Evolutionary conservation across 64 coral and sea anemone genomes (phyloP).

Genomic region (Acropora yongei): DNA sequence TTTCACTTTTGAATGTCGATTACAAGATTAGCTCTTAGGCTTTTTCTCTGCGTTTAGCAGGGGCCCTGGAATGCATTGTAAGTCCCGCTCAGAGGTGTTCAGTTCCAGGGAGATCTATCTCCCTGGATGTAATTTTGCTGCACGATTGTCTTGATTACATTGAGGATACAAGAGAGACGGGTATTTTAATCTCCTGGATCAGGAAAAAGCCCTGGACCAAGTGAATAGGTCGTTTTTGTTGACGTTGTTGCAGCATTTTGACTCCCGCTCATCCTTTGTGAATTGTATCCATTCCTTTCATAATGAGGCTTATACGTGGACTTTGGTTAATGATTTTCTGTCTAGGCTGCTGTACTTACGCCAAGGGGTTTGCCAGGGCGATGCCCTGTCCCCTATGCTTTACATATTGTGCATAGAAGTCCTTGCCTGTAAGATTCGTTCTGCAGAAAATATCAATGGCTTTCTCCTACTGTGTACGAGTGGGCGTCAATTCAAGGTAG

Average conservation of each 20-base stretch:
- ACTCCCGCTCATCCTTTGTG: not conserved
- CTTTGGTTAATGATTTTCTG: not conserved
- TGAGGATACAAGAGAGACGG: not conserved
- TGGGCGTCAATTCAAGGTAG: too few relatives aligned
- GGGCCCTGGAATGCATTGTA: too few relatives aligned
- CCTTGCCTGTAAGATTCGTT: not conserved
- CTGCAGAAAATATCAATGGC: too few relatives aligned
- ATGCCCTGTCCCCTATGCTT: not conserved
- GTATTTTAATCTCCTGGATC: not conserved
- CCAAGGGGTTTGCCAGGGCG: not conserved
- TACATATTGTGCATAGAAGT: not conserved
- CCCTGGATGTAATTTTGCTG: not conserved
- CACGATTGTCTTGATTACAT: not conserved
- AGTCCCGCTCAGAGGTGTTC: not conserved
- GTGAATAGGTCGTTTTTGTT: not conserved
- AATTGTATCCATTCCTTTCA: not conserved
- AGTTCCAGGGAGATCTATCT: not conserved
- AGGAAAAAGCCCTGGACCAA: not conserved
- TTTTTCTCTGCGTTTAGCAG: too few relatives aligned
- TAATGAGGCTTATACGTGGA: not conserved
- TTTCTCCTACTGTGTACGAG: too few relatives aligned
- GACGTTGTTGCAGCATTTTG: not conserved
- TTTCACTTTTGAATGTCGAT: too few relatives aligned
- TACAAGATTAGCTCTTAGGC: too few relatives aligned
- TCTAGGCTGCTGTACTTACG: not conserved